Percentiles rank a stretch among this genome's conserved stretches.
These are phyloP conservation scores for Strigamia maritima DNA, from an alignment of 2,888 invertebrate genomes.

Conservation along the genomic window DNA sequence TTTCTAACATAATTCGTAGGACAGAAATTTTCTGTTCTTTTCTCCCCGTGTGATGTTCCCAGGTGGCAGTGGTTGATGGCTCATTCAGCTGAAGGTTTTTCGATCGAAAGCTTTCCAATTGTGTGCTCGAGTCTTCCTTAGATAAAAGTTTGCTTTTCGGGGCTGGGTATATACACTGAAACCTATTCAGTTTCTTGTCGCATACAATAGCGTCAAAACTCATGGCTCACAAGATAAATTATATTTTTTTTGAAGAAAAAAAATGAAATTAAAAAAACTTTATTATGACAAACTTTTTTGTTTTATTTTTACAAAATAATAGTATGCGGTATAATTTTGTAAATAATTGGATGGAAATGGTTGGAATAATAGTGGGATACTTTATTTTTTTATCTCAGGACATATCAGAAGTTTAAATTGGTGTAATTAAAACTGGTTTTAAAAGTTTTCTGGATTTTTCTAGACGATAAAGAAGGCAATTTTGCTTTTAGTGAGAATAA, in stretches of 20 bases:
- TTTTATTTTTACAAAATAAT: neutral
- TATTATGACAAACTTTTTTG: too few relatives aligned
- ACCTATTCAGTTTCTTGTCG: slow-evolving; percentile 4
- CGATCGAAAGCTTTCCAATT: slow-evolving; percentile 4
- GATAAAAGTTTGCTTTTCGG: neutral
- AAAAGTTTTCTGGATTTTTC: neutral
- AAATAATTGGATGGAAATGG: neutral
- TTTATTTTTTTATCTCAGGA: neutral
- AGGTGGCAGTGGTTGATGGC: neutral
- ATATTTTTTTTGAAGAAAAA: neutral
- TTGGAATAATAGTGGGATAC: neutral
- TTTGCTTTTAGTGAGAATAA: neutral
- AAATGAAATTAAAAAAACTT: neutral
- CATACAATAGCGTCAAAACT: neutral
- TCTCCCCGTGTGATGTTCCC: neutral
- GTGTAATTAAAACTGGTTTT: neutral
- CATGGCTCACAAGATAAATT: neutral
- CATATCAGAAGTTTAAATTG: neutral
- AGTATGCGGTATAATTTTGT: neutral
- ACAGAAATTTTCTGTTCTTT: neutral
- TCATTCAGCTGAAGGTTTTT: slow-evolving; percentile 1
- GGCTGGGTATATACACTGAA: neutral
- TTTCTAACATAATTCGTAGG: neutral
- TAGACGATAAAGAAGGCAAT: neutral
- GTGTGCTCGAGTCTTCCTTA: neutral